Evolutionary conservation across 1,140 invertebrate species (phyloP), one percentile per base, ranked within the genome.

Genomic region (Teleogryllus occipitalis): DNA sequence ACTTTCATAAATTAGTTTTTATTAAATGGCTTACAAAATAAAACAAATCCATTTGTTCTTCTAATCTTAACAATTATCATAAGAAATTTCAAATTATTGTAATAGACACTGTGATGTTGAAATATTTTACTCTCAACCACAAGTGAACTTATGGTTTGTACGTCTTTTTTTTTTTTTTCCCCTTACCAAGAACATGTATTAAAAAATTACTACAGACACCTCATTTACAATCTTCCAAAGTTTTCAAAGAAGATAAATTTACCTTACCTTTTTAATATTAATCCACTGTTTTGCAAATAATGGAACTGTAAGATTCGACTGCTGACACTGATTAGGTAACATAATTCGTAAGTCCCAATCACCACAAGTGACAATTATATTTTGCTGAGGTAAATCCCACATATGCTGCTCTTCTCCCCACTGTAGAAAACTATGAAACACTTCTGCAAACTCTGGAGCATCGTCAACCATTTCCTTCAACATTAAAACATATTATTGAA

Each of bases 261-360:
- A 49, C 73, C 27, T 80, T 82, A 88, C 88, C 84, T 86, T 87
- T 84, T 89, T 89, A 46, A 89, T 86, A 83, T 89, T 89, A 65
- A 88, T 86, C 89, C 88, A 89, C 12, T 80, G 76, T 72, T 83
- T 86, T 80, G 88, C 87, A 81, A 87, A 87, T 46, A 79, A 22
- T 74, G 85, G 84, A 39, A 85, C 80, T 47, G 82, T 74, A 10
- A 88, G 76, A 18, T 84, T 81, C 18, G 85, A 85, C 77, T 85
- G 81, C 18, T 82, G 77, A 81, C 87, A 89, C 82, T 90, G 88
- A 2, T 81, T 80, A 39, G 87, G 87, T 54, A 90, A 83, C 89
- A 89, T 88, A n/a, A 84, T 85, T 80, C 86, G 85, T 21, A 90
- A 82, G 82, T 90, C 89, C 88, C 89, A 89, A 82, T 90, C 88